Conservation (phyloP, 1,140 invertebrate species). For the Spodoptera litura region DNA sequence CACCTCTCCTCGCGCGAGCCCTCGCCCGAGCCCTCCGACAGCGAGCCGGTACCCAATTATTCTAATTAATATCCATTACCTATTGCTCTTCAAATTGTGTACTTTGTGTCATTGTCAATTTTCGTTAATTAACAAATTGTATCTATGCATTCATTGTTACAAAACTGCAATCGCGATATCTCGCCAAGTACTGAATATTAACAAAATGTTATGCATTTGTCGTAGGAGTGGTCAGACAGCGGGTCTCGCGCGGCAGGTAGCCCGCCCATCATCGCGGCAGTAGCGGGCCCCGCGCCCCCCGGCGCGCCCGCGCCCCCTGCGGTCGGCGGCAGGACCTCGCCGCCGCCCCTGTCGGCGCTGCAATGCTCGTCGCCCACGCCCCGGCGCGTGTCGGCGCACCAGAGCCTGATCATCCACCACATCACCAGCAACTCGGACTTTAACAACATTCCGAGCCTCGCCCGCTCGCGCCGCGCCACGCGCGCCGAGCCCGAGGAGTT, state of each 20-base stretch:
- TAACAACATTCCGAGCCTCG: slow-evolving; percentile 76
- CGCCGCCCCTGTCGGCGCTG: slow-evolving; percentile 78
- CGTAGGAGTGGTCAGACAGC: slow-evolving; percentile 71
- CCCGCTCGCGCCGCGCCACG: slow-evolving; percentile 52
- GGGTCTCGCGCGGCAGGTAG: slow-evolving; percentile 49
- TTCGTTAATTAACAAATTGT: too few relatives aligned
- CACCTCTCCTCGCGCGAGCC: slow-evolving; percentile 41
- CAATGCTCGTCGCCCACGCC: slow-evolving; percentile 81
- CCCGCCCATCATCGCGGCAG: slow-evolving; percentile 13
- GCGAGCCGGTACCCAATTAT: slow-evolving; percentile 52
- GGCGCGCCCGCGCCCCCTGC: slow-evolving; percentile 12
- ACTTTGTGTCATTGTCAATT: too few relatives aligned
- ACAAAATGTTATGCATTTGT: not conserved
- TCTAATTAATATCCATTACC: too few relatives aligned
- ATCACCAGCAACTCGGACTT: slow-evolving; percentile 81
- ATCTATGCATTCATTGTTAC: too few relatives aligned
- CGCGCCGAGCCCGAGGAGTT: slow-evolving; percentile 56
- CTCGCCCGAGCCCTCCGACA: slow-evolving; percentile 57
- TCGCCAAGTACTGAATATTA: too few relatives aligned
- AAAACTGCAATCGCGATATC: too few relatives aligned
- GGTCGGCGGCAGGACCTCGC: slow-evolving; percentile 59
- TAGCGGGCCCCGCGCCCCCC: not conserved
- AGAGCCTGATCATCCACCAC: slow-evolving; percentile 81
- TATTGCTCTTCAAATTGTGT: too few relatives aligned
- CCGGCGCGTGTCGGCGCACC: slow-evolving; percentile 78